phyloP scores from a whole-genome alignment of 2,888 invertebrate species.

The Nesidiocoris tenuis region DNA sequence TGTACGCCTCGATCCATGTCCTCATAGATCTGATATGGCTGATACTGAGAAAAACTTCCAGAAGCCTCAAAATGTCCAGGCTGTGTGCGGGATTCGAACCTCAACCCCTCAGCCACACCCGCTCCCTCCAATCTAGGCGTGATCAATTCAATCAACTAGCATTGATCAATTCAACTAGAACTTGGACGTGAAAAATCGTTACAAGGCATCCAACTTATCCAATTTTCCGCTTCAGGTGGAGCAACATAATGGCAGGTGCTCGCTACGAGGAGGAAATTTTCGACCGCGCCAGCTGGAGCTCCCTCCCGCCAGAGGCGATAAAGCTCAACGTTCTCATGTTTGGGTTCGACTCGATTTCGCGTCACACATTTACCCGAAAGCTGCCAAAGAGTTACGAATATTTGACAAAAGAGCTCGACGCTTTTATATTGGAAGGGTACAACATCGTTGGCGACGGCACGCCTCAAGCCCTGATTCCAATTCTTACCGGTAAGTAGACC shows the following conservation, averaged over 20 bases:
- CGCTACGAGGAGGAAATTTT: constrained; percentile 57
- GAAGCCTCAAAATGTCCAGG: no score
- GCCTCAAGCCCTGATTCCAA: constrained; percentile 82
- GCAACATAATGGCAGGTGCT: constrained; percentile 66
- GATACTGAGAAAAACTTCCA: no score
- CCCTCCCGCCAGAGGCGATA: constrained; percentile 57
- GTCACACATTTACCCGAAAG: constrained; percentile 75
- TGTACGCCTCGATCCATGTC: no score
- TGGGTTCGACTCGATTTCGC: constrained; percentile 85
- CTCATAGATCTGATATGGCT: no score
- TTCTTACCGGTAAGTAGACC: constrained; percentile 73
- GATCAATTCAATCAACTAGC: no score
- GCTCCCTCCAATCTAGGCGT: no score
- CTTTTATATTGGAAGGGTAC: constrained; percentile 69
- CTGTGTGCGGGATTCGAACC: no score
- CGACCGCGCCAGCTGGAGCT: constrained; percentile 57
- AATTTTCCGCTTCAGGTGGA: no score
- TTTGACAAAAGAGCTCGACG: constrained; percentile 63
- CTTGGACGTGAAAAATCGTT: no score
- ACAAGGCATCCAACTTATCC: no score
- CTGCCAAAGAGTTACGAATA: constrained; percentile 73
- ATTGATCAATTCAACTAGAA: no score
- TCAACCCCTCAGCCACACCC: no score
- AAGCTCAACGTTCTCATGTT: constrained; percentile 76
- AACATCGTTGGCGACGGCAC: constrained; percentile 87